Conservation (phyloP, 37 sponge, comb jelly and placozoan species). For the Spongilla lacustris region DNA sequence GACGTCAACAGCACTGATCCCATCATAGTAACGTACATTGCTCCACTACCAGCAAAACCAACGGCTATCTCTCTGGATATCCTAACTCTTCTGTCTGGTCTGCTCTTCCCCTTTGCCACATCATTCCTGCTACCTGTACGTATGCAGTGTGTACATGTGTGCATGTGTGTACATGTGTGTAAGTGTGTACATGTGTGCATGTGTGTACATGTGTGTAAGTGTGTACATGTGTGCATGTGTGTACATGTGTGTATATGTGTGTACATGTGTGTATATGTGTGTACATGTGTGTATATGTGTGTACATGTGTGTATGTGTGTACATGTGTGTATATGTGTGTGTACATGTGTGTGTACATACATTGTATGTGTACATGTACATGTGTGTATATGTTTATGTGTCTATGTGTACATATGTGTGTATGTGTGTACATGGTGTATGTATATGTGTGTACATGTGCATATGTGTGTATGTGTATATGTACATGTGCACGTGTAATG, state of each 20-base stretch:
- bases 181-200: slow-evolving; percentile 29
- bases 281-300: too few relatives aligned
- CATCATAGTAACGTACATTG: slow-evolving; percentile 54
- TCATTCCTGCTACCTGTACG: slow-evolving; percentile 80
- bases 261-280: neutral
- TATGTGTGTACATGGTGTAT: too few relatives aligned
- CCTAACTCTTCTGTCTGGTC: slow-evolving; percentile 58
- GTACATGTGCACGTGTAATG: neutral
- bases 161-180: slow-evolving; percentile 30
- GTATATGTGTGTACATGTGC: neutral
- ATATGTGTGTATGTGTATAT: slow-evolving; percentile 6
- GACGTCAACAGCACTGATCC: neutral
- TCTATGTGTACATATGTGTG: too few relatives aligned
- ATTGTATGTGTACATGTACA: too few relatives aligned
- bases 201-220: slow-evolving; percentile 30
- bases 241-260: slow-evolving; percentile 21
- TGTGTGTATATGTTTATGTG: too few relatives aligned
- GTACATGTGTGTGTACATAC: too few relatives aligned
- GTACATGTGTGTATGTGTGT: too few relatives aligned
- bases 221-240: slow-evolving; percentile 21
- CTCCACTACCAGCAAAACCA: slow-evolving; percentile 9
- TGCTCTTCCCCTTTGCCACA: slow-evolving; percentile 70
- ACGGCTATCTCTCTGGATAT: slow-evolving; percentile 65
- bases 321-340: too few relatives aligned
- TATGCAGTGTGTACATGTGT: neutral